A percentile compares a stretch with the other conserved stretches of the same genome.
Conservation (phyloP, 92 coral and sea anemone species). For the Bergia sp. region DNA sequence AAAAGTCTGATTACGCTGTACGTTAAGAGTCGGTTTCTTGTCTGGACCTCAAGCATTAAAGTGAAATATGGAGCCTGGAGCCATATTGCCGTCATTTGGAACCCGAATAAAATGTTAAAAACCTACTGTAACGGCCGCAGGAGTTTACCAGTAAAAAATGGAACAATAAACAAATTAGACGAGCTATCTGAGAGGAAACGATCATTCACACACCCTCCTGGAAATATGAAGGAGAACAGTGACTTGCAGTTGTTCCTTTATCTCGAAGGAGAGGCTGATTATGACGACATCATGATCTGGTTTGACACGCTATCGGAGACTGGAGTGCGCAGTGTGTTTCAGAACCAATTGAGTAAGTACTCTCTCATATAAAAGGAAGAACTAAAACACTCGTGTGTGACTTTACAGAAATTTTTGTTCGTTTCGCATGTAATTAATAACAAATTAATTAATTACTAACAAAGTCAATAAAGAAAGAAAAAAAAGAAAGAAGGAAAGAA, state of each 20-base stretch:
- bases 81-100: conserved; percentile 23
- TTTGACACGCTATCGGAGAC: neutral
- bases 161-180: neutral
- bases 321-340: neutral
- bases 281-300: conserved; percentile 29
- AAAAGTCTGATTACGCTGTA: neutral
- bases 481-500: neutral
- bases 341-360: conserved; percentile 25
- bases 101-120: neutral
- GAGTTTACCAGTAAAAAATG: neutral
- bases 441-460: no score
- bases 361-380: no score
- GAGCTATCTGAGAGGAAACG: neutral
- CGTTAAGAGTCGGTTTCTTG: neutral
- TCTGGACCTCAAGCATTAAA: conserved; percentile 10
- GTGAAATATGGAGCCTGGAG: conserved; percentile 7
- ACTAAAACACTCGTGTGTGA: no score
- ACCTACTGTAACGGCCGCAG: conserved; percentile 12
- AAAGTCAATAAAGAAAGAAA: neutral
- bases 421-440: no score
- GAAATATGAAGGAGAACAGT: neutral
- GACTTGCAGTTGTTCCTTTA: neutral
- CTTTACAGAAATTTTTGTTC: no score
- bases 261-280: conserved; percentile 36
- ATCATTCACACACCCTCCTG: neutral